Evolutionary conservation across 2,113 vertebrate species (phyloP), one percentile per base, ranked within the genome.

Genomic region (Mohoua ochrocephala): DNA sequence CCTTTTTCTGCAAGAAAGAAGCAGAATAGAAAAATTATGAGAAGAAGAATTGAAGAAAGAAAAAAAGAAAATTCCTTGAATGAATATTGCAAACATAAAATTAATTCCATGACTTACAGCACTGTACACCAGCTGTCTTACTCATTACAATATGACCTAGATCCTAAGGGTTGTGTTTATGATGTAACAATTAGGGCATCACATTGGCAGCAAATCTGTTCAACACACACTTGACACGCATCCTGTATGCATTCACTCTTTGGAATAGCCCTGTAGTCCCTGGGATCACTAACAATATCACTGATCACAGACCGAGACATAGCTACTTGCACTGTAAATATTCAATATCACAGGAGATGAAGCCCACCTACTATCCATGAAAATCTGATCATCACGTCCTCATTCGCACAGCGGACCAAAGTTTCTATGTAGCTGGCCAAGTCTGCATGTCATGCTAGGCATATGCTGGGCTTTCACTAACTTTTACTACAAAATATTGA

Each of bases 21-120:
- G 7, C 6, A 67, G 73, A 87, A 67, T 26, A 13, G 13, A 54
- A 95, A 91, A 56, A 59, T 2, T 60, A 45, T 27, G 5, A 75
- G n/a, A 84, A 65, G 6, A 67, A 89, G 78, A 75, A 33, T 2
- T 50, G 8, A 78, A 45, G 28, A 65, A 53, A 93, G 14, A 52
- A 50, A 56, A 50, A 77, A 17, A 81, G 21, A 87, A 33, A n/a
- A 41, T 15, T 52, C 30, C 19, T 82, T 59, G 49, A 87, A 60
- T 56, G 1, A 50, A 44, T 64, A 54, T 52, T 75, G 42, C 9
- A 63, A 64, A 50, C 0, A 0, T 49, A 64, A 87, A 65, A 50
- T 54, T 63, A 87, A 44, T 91, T 84, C 18, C 23, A 16, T 60
- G 2, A 52, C 10, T 64, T 85, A 37, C 9, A 91, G 45, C 22